Base-by-base conservation (phyloP, 2,113 vertebrate genomes). In the Coryphaenoides rupestris region DNA sequence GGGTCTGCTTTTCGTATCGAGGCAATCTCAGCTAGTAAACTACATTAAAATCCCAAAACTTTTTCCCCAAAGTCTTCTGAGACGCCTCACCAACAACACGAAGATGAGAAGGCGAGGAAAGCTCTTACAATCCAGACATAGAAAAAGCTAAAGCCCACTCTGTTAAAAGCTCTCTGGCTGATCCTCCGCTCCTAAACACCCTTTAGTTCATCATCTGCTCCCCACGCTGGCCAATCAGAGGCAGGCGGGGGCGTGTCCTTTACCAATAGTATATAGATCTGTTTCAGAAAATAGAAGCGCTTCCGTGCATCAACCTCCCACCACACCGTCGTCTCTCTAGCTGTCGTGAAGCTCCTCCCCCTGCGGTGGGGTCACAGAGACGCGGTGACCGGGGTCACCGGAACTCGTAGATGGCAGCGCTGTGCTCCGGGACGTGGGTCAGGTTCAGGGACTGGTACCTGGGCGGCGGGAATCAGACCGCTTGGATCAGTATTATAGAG, bases 361-460 rank as follows among this genome's bases (percentile, higher is more conserved):
- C 71, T 69, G 33, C 68, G 33, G 65, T 81, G 68, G 68, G 33
- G 73, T 63, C 28, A 23, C 70, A 76, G 66, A 76, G 74, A 78
- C 66, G 60, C 57, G 22, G 61, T 45, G 71, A 12, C 66, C 58
- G 28, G 68, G 75, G 94, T 98, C 96, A 99, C 93, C 97, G 97
- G 86, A 99, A 99, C 79, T 98, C 96, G 3, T 99, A 99, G 90
- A 99, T 98, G 80, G 96, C 94, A 15, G 94, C 95, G 0, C 97
- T 99, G 95, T 96, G 95, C 90, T 99, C 96, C 0, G 95, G 94
- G 79, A 99, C 96, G 0, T 99, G 96, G 55, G 94, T 98, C 74
- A 99, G 93, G 79, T 96, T 99, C 85, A 99, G 77, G n/a, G 97
- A 99, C 90, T 99, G 97, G 89, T 98, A 99, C 97, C 97, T 99